Base-by-base conservation (phyloP, 2,797 vertebrate species). In the Acanthurus tractus region DNA sequence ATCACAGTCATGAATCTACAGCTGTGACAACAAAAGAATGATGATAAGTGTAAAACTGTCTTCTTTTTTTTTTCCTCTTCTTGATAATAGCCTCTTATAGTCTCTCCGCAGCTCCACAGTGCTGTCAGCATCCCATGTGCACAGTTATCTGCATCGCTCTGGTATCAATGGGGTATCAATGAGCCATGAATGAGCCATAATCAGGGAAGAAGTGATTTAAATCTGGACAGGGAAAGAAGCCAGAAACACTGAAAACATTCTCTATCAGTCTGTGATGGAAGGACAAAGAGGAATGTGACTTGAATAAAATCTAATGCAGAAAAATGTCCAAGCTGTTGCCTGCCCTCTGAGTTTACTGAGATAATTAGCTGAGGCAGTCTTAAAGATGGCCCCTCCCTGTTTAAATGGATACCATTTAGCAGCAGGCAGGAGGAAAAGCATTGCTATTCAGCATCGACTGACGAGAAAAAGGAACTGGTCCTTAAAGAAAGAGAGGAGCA, bases 111-210 rank as follows among this genome's bases (percentile, higher is more conserved):
- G 63, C 63, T 8, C 59, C 53, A 22, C 42, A 38, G 57, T 20
- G 29, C 55, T 29, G 56, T 52, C 55, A n/a, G 54, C 22, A 18
- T 61, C 52, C 29, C 36, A 22, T 62, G n/a, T 70, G 6, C 45
- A 54, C 66, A 29, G 29, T 34, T 38, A 67, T 72, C 42, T 62
- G 38, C 11, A 38, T 53, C 36, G 29, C 42, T 11, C 10, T 40
- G 36, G 40, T 73, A 54, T 86, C 86, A 83, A 82, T 67, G 72
- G 79, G 82, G 58, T 79, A 81, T 90, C 88, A 84, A 85, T 86
- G 86, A 91, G 83, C 82, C 78, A 49, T 79, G 70, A 89, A 70
- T 63, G 57, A 88, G 58, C 72, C 80, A 62, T 78, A 53, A 86
- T 73, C 71, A 70, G 34, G 14, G 57, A 63, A 64, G 55, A 85